These are phyloP conservation scores for Melinaea marsaeus DNA, from an alignment of 2,888 invertebrate species.

Conservation along the genomic window DNA sequence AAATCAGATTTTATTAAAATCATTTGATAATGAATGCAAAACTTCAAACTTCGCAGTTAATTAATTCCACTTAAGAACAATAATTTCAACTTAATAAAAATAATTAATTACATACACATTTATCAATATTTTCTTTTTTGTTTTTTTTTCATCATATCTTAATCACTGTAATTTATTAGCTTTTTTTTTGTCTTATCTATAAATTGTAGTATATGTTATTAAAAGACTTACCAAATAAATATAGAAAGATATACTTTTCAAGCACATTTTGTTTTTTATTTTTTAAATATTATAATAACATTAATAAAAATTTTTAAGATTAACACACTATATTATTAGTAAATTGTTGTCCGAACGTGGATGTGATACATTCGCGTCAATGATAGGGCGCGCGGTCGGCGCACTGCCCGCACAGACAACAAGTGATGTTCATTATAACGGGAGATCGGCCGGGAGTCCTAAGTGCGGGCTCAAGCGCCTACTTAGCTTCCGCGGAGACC, in stretches of 20 bases:
- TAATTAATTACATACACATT: no score
- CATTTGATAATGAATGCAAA: no score
- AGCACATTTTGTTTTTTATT: constrained; percentile 59
- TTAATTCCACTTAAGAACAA: no score
- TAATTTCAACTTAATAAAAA: no score
- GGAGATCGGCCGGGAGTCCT: constrained; percentile 72
- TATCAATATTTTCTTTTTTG: no score
- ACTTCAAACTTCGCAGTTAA: no score
- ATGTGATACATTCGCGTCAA: constrained; percentile 71
- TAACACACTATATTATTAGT: constrained; percentile 58
- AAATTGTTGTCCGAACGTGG: constrained; percentile 61
- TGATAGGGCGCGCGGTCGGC: constrained; percentile 74
- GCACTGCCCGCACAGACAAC: constrained; percentile 74
- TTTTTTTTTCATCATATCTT: no score
- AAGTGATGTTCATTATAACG: constrained; percentile 73
- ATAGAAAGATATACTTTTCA: constrained; percentile 53
- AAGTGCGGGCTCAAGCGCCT: constrained; percentile 49
- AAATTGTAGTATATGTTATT: constrained; percentile 11
- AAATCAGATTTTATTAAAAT: no score
- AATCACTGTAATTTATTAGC: constrained; percentile 7
- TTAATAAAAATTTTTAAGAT: constrained; percentile 42
- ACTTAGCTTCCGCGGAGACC: constrained; percentile 43
- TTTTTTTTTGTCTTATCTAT: constrained; percentile 5
- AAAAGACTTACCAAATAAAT: constrained; percentile 60
- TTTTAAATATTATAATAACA: constrained; percentile 45